phyloP scores from a whole-genome alignment of 2,888 invertebrate genomes.

The Acleris sparsana region DNA sequence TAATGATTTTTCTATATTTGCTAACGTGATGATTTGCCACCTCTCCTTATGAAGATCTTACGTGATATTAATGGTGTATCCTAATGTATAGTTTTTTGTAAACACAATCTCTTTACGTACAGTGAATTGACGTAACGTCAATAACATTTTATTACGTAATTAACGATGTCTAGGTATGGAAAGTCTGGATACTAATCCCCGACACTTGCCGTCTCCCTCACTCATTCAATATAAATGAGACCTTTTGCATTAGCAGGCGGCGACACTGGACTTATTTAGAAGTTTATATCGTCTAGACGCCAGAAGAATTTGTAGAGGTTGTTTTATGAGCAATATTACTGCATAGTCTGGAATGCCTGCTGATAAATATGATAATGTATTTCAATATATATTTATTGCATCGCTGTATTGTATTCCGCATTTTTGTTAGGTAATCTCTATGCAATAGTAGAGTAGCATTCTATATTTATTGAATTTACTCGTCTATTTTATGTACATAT shows the following conservation, averaged over 20 bases:
- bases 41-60: too few relatives aligned
- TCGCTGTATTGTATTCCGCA: conserved; percentile 24
- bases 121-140: neutral
- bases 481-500: too few relatives aligned
- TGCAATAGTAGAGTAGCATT: neutral
- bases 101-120: too few relatives aligned
- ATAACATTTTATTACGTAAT: conserved; percentile 16
- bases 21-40: neutral
- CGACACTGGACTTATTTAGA: conserved; percentile 10
- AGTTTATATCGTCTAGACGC: conserved; percentile 9
- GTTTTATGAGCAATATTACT: neutral
- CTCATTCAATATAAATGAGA: conserved; percentile 3
- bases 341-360: neutral
- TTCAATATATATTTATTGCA: conserved; percentile 1
- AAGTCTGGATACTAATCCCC: conserved; percentile 18
- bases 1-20: neutral
- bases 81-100: too few relatives aligned
- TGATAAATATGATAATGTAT: conserved; percentile 9
- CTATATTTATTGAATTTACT: too few relatives aligned
- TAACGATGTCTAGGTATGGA: conserved; percentile 13
- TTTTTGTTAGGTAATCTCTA: conserved; percentile 15
- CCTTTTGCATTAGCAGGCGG: neutral
- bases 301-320: conserved; percentile 11
- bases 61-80: too few relatives aligned
- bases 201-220: conserved; percentile 7